These are phyloP conservation scores for Sweltsa coloradensis DNA, from an alignment of 1,140 invertebrate species.

Conservation along the genomic window DNA sequence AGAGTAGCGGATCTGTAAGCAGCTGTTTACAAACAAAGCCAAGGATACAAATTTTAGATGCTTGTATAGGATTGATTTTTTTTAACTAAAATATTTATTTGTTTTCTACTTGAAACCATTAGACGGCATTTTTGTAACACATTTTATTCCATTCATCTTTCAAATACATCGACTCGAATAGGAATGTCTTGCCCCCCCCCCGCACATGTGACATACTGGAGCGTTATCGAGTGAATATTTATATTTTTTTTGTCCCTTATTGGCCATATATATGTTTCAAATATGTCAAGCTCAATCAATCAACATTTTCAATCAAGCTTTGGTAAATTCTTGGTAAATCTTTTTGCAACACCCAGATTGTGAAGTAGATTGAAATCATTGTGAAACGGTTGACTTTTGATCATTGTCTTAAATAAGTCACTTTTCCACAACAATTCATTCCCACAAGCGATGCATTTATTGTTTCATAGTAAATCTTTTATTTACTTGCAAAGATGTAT, in stretches of 20 bases:
- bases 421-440: not conserved
- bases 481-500: not conserved
- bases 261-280: no score
- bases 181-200: no score
- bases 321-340: no score
- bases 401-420: not conserved
- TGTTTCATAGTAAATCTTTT: not conserved
- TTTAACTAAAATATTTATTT: not conserved
- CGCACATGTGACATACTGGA: no score
- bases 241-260: no score
- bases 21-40: constrained; percentile 45
- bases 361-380: not conserved
- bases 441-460: not conserved
- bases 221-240: no score
- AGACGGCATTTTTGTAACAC: no score
- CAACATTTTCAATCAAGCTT: no score
- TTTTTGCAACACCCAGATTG: no score
- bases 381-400: not conserved
- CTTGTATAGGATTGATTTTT: not conserved
- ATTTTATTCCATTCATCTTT: no score
- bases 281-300: no score
- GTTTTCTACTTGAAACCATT: not conserved
- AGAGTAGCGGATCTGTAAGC: constrained; percentile 78
- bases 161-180: no score
- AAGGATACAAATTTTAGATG: not conserved